Conservation (phyloP, 2,797 vertebrate genomes). For the Bradypodion pumilum region DNA sequence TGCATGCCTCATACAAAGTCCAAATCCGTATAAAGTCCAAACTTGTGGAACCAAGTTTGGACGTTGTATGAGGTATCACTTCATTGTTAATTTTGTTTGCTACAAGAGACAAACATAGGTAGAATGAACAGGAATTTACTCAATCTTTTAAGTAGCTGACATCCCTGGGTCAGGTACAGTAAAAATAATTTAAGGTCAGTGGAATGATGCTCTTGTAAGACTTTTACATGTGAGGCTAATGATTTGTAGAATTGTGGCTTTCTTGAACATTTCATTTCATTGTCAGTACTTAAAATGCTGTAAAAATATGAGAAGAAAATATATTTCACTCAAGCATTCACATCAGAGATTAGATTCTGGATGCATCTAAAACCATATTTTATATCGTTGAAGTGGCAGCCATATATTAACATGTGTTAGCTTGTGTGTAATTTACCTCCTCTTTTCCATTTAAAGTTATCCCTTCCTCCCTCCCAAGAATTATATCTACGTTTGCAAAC, state of each 20-base stretch:
- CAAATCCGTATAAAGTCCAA: no score
- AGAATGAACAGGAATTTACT: background rate
- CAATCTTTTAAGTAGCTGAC: background rate
- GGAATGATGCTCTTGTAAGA: rapidly evolving
- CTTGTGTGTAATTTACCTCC: constrained; percentile 52
- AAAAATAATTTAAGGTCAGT: background rate
- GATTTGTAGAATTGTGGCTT: background rate
- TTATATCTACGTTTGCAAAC: constrained; percentile 46
- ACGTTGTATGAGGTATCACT: no score
- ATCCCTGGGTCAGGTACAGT: background rate
- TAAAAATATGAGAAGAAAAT: constrained; percentile 55
- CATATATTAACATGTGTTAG: constrained; percentile 64
- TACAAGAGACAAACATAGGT: background rate
- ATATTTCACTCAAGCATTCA: constrained; percentile 51
- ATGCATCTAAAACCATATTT: constrained; percentile 40
- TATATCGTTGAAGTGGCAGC: constrained; percentile 48
- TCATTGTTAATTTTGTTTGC: background rate
- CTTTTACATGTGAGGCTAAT: background rate
- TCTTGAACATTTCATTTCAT: constrained; percentile 27
- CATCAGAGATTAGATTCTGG: constrained; percentile 36
- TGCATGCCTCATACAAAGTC: no score
- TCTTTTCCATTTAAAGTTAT: constrained; percentile 59
- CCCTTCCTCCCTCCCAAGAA: constrained; percentile 47
- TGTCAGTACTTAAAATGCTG: constrained; percentile 42
- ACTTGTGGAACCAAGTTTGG: no score